Percentiles rank a stretch among this genome's conserved stretches.
phyloP scores from a whole-genome alignment of 2,113 vertebrate species.

The Pomatostomus ruficeps region DNA sequence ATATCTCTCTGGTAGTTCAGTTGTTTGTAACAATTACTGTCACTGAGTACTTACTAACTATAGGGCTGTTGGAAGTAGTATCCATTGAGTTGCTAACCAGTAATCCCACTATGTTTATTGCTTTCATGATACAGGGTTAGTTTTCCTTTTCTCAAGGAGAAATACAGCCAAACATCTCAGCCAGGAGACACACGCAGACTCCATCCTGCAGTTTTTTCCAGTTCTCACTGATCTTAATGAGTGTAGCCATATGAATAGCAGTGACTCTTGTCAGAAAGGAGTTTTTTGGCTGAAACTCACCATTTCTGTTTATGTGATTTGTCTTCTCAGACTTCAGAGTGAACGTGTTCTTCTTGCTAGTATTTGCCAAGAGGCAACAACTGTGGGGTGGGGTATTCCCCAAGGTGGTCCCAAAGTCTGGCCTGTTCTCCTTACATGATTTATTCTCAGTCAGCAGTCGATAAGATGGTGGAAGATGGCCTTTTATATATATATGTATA shows the following conservation, averaged over 20 bases:
- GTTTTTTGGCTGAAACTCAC: not conserved
- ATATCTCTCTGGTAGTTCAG: not conserved
- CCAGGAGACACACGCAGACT: not conserved
- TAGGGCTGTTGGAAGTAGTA: not conserved
- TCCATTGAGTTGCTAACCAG: not conserved
- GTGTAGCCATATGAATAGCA: not conserved
- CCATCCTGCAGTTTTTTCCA: conserved; percentile 7
- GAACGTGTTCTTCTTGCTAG: not conserved
- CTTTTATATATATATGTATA: not conserved
- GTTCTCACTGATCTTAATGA: not conserved
- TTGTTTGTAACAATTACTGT: not conserved
- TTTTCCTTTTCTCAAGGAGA: conserved; percentile 23
- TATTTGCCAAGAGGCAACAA: not conserved
- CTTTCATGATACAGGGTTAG: not conserved
- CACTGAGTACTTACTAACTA: not conserved
- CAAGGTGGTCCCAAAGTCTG: not conserved
- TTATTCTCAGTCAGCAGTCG: not conserved
- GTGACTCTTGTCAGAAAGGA: not conserved
- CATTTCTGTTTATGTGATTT: not conserved
- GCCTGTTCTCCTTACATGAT: not conserved
- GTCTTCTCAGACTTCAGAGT: not conserved
- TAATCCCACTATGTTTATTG: not conserved
- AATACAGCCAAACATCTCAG: not conserved
- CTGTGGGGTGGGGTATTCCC: not conserved
- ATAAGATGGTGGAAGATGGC: not conserved